Evolutionary conservation across 2,797 vertebrate genomes (phyloP).

Genomic region (Naso thynnoides): DNA sequence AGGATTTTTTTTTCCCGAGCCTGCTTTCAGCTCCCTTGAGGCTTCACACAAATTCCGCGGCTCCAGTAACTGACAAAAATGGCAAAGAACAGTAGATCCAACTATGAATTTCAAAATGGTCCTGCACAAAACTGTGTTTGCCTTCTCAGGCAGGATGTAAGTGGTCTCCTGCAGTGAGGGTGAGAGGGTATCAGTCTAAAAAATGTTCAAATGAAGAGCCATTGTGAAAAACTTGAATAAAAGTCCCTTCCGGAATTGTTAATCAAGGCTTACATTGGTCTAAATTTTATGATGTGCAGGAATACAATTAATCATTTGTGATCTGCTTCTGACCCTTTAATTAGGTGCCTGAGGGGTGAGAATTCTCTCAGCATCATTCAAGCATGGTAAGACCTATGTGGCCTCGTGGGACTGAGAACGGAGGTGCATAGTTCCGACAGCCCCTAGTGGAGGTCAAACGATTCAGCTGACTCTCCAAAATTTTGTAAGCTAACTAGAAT

Average conservation of each 20-base stretch:
- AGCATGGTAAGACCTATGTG: slow-evolving; percentile 14
- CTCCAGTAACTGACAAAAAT: slow-evolving; percentile 13
- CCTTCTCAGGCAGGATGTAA: not conserved
- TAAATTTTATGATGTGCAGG: slow-evolving; percentile 32
- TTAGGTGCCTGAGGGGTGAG: slow-evolving; percentile 26
- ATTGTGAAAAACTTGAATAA: slow-evolving; percentile 12
- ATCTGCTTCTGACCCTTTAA: slow-evolving; percentile 38
- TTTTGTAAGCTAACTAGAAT: slow-evolving; percentile 38
- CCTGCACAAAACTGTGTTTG: slow-evolving; percentile 12
- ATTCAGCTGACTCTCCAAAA: slow-evolving; percentile 65
- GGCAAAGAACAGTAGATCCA: not conserved
- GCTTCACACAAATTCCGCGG: slow-evolving; percentile 26
- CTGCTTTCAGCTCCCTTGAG: slow-evolving; percentile 29
- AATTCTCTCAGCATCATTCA: slow-evolving; percentile 4
- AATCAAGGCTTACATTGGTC: slow-evolving; percentile 43
- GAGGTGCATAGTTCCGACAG: slow-evolving; percentile 54
- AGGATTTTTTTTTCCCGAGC: slow-evolving; percentile 34
- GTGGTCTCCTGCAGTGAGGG: not conserved
- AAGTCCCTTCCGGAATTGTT: slow-evolving; percentile 26
- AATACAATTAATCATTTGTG: slow-evolving; percentile 41
- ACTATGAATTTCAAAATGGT: slow-evolving; percentile 30
- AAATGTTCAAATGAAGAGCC: slow-evolving; percentile 14
- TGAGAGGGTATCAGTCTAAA: not conserved
- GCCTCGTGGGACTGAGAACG: slow-evolving; percentile 42
- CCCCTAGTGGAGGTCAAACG: slow-evolving; percentile 62